A percentile compares a stretch with the other conserved stretches of the same genome.
phyloP scores from a whole-genome alignment of 2,113 vertebrate species.

The Eulacestoma nigropectus region DNA sequence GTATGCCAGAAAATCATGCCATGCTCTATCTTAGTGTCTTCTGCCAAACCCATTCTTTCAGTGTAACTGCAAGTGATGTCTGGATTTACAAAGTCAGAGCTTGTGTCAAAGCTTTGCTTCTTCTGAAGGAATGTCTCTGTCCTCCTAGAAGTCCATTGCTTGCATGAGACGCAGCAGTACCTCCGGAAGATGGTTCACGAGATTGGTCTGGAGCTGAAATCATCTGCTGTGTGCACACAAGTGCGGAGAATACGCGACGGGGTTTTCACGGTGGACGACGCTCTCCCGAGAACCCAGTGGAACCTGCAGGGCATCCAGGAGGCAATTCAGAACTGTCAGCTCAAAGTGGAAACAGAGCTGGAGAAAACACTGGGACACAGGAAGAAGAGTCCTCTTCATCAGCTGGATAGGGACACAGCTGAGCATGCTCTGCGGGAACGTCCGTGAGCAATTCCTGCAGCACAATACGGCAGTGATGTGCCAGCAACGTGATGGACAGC shows the following conservation, averaged over 20 bases:
- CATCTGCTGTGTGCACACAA: conserved; percentile 80
- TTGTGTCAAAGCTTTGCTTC: neutral
- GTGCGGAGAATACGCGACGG: conserved; percentile 85
- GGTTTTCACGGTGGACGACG: conserved; percentile 76
- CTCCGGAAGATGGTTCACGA: conserved; percentile 88
- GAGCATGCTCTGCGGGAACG: fast-evolving
- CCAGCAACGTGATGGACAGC: neutral
- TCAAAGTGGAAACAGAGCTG: conserved; percentile 49
- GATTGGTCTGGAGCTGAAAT: conserved; percentile 88
- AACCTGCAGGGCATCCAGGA: conserved; percentile 69
- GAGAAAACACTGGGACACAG: neutral
- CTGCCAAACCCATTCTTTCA: neutral
- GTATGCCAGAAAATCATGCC: neutral
- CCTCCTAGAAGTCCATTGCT: conserved; percentile 84
- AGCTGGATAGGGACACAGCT: neutral
- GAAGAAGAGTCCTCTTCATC: neutral
- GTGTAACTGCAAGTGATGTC: fast-evolving
- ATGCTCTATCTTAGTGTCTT: neutral
- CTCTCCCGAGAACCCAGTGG: conserved; percentile 83
- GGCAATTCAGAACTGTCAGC: conserved; percentile 60
- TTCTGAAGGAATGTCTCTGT: neutral
- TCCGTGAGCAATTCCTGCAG: neutral
- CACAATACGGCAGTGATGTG: neutral
- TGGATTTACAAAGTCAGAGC: neutral
- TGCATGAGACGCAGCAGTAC: conserved; percentile 91